Base-by-base conservation (phyloP, 2,888 invertebrate genomes). In the Liposcelis brunnea region DNA sequence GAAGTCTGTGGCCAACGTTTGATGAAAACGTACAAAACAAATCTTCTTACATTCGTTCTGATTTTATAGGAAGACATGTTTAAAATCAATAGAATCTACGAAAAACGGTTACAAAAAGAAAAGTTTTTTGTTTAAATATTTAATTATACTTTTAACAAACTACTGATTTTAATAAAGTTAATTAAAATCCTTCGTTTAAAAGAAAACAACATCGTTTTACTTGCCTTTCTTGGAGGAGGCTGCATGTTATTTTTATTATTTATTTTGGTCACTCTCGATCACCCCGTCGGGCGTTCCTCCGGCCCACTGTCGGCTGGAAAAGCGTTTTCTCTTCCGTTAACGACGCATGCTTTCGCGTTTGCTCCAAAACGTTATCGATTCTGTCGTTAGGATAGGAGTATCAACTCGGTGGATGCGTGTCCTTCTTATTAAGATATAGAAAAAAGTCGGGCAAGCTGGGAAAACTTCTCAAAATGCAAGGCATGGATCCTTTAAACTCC, bases 171-270 rank as follows among this genome's bases (percentile, higher is more conserved):
- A n/a, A n/a, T n/a, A n/a, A n/a, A n/a, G n/a, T n/a, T n/a, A n/a
- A n/a, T n/a, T n/a, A n/a, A n/a, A n/a, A n/a, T 14, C 4, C 10
- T 35, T 14, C 7, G 6, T 16, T 35, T 35, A 14, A 16, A 35
- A 35, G 10, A 35, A 16, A 35, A 14, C 4, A 15, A 6, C 10
- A 6, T 35, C 10, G 4, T 35, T 16, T 42, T 38, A 62, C 72
- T 75, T 70, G 83, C 83, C 80, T 83, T 83, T 67, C 83, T 78
- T 61, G 83, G 83, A 59, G 83, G 83, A 59, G 83, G 83, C 74
- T 83, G 83, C 83, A 83, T 83, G 68, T 58, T 65, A 6, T 26
- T 26, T 26, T 26, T 26, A 6, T 26, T 26, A 6, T 26, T 26
- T 26, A 26, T 26, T 26, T 26, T 26, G 5, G 26, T 26, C 38